A percentile compares a stretch with the other conserved stretches of the same genome.
Conservation (phyloP, 2,797 vertebrate species). For the Manis javanica region DNA sequence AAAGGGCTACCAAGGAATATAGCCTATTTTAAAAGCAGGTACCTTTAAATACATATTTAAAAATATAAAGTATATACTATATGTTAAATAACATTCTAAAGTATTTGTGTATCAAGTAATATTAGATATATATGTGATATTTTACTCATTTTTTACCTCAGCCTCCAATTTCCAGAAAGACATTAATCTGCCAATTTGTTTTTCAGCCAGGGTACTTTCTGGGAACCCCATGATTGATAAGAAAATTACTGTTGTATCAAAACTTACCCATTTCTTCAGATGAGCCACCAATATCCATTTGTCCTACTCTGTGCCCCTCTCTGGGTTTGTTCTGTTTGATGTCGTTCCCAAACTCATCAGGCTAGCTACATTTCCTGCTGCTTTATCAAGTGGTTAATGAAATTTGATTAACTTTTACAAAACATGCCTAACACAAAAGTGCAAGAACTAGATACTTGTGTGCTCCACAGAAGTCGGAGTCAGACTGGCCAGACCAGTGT, state of each 20-base stretch:
- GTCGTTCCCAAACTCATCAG: slow-evolving; percentile 14
- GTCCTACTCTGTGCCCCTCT: background rate
- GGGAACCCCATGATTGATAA: background rate
- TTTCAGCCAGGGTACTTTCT: background rate
- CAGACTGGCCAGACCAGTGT: background rate
- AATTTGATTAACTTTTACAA: slow-evolving; percentile 47
- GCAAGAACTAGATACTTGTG: background rate
- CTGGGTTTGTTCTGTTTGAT: background rate
- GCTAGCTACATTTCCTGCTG: slow-evolving; percentile 6
- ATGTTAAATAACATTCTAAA: too few relatives aligned
- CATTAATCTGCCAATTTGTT: background rate
- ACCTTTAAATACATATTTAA: background rate
- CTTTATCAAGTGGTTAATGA: background rate
- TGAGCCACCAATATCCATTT: background rate
- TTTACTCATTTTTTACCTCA: background rate
- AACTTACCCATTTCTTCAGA: background rate
- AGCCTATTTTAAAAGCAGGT: background rate
- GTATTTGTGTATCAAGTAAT: background rate
- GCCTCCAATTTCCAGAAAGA: slow-evolving; percentile 10
- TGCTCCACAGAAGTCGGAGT: background rate
- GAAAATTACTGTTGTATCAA: background rate
- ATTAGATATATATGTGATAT: background rate
- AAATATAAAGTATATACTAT: too few relatives aligned
- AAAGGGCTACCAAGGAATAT: background rate
- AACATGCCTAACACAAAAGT: background rate